phyloP scores from a whole-genome alignment of 2,888 invertebrate species.

The Lymantria dispar region DNA sequence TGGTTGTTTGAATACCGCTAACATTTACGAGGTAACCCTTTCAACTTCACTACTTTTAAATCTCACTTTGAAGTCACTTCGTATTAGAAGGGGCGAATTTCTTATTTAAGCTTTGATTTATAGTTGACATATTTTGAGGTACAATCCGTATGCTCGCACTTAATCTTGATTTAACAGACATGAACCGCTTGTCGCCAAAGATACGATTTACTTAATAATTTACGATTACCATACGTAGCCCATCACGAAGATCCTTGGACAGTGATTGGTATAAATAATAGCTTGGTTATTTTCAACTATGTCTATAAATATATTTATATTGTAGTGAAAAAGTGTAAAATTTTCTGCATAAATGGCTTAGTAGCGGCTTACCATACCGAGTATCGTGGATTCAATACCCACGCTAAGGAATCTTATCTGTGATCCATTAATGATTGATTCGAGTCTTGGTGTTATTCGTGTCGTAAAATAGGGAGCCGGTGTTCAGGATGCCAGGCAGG shows the following conservation, averaged over 20 bases:
- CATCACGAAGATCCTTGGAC: conserved; percentile 27
- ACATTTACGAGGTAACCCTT: conserved; percentile 50
- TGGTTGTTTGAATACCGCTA: conserved; percentile 37
- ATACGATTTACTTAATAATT: conserved; percentile 60
- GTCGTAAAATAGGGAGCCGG: no score
- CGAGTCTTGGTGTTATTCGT: no score
- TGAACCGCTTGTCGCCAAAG: conserved; percentile 57
- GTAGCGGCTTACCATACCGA: no score
- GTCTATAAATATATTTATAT: not conserved
- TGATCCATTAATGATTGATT: no score
- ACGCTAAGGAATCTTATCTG: no score
- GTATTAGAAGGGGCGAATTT: conserved; percentile 70
- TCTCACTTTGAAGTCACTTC: conserved; percentile 66
- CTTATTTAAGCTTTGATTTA: conserved; percentile 72
- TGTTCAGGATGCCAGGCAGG: no score
- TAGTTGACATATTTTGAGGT: conserved; percentile 66
- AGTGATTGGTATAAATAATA: conserved; percentile 3
- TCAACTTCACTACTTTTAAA: conserved; percentile 43
- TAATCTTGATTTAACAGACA: conserved; percentile 76
- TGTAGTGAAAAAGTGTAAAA: not conserved
- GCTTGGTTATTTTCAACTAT: not conserved
- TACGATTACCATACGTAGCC: conserved; percentile 55
- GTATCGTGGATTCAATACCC: no score
- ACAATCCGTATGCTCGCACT: conserved; percentile 64
- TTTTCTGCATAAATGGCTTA: no score